Conservation (phyloP, 2,888 invertebrate species). For the Sicus ferrugineus region DNA sequence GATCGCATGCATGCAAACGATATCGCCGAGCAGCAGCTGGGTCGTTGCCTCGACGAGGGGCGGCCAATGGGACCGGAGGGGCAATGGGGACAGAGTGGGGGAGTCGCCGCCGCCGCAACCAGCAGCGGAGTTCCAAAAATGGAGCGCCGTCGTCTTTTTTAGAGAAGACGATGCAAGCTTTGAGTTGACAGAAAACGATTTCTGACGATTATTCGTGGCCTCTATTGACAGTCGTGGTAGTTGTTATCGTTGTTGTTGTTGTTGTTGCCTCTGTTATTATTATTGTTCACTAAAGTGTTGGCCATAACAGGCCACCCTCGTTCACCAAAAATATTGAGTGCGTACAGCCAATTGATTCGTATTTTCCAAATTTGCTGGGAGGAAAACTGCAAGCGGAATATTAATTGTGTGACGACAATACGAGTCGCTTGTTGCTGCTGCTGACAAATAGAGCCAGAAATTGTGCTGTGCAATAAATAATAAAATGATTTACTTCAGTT, state of each 20-base stretch:
- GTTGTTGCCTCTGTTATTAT: conserved; percentile 2
- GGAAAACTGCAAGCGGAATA: conserved; percentile 1
- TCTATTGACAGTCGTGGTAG: not conserved
- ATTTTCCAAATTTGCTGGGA: not conserved
- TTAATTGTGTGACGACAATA: not conserved
- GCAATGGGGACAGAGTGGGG: not conserved
- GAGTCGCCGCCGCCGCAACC: not conserved
- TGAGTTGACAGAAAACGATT: not conserved
- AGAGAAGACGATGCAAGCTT: not conserved
- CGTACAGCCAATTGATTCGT: not conserved
- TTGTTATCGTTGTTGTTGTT: not conserved
- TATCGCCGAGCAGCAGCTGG: not conserved
- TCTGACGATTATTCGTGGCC: conserved; percentile 12
- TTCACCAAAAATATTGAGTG: conserved; percentile 3
- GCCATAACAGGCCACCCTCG: conserved; percentile 50
- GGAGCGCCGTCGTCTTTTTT: not conserved
- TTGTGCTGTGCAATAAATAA: conserved; percentile 50
- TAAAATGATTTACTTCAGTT: conserved; percentile 61
- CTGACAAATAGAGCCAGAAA: not conserved
- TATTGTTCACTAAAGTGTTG: conserved; percentile 50
- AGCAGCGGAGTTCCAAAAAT: not conserved
- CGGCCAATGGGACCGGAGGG: too few relatives aligned
- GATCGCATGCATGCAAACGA: conserved; percentile 1
- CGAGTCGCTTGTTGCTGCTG: not conserved
- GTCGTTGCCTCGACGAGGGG: conserved; percentile 5